Conservation (phyloP, 2,113 vertebrate genomes). For the Drymodes brunneopygia region DNA sequence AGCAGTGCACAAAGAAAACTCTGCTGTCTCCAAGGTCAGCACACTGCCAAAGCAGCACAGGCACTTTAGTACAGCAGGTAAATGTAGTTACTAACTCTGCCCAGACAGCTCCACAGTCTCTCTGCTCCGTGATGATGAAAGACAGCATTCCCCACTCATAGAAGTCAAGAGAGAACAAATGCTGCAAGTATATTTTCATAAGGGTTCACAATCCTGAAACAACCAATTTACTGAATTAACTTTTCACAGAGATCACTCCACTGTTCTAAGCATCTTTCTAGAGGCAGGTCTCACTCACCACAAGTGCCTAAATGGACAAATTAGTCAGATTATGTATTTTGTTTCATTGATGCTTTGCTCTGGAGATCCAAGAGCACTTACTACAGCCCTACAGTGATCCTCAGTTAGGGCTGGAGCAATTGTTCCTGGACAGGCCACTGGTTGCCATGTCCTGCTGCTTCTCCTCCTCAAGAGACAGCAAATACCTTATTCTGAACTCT, state of each 20-base stretch:
- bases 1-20: background rate
- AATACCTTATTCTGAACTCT: background rate
- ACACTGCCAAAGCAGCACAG: background rate
- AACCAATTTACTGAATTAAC: background rate
- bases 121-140: fast-evolving
- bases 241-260: background rate
- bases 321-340: background rate
- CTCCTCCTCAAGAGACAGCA: background rate
- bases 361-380: background rate
- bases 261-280: background rate
- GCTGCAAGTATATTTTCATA: background rate
- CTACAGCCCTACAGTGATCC: background rate
- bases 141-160: background rate
- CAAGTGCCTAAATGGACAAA: background rate
- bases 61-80: background rate
- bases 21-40: background rate
- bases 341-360: background rate
- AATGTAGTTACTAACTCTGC: background rate
- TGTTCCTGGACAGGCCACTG: background rate
- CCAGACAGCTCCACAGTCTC: background rate
- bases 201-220: background rate
- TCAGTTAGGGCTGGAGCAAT: background rate
- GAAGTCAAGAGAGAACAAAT: background rate
- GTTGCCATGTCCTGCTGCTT: background rate
- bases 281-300: background rate